Conservation (phyloP, 53 echinoderm and acorn worm species). For the Paelopatides confundens region DNA sequence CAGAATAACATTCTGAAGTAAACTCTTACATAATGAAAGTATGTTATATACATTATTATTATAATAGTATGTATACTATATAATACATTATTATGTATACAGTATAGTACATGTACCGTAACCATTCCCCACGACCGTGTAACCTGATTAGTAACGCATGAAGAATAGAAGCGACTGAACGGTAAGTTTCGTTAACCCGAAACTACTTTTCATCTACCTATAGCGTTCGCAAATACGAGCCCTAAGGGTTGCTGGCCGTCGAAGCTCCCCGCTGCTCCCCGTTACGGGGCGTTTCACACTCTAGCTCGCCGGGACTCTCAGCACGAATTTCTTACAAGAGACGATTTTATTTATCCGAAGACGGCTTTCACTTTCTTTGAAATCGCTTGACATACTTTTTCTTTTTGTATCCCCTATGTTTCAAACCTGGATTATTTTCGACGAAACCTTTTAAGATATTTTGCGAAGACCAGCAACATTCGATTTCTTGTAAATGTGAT, state of each 20-base stretch:
- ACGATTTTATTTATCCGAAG: not conserved
- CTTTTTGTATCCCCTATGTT: no score
- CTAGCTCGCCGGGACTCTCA: conserved; percentile 8
- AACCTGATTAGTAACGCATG: not conserved
- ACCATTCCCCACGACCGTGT: no score
- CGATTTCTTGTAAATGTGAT: no score
- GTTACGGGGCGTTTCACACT: conserved; percentile 45
- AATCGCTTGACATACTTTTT: not conserved
- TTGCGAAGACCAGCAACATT: no score
- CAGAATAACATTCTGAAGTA: no score
- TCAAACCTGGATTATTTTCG: no score
- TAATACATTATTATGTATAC: no score
- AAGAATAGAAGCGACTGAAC: not conserved
- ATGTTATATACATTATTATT: no score
- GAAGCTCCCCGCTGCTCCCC: conserved; percentile 33
- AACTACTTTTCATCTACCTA: not conserved
- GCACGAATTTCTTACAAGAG: not conserved
- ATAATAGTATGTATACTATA: no score
- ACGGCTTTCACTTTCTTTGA: not conserved
- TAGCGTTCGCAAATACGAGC: conserved; percentile 6
- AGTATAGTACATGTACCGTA: no score
- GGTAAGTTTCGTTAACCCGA: not conserved
- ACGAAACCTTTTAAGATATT: no score
- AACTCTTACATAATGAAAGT: no score
- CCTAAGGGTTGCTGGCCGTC: not conserved